Conservation (phyloP, 2,113 vertebrate genomes). For the Tyto alba region DNA sequence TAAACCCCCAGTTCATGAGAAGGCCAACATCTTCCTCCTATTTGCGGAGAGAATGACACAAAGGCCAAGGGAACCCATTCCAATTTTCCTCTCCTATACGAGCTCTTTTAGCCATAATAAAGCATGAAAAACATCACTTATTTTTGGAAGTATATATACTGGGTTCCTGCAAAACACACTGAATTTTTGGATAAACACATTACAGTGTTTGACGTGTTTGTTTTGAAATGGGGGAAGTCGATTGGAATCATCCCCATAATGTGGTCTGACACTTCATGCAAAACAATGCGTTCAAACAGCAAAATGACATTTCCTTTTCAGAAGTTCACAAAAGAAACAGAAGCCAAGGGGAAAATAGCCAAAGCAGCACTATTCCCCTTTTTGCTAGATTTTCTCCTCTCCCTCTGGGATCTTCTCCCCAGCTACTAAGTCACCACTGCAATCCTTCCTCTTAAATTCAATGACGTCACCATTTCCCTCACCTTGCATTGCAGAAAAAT, state of each 20-base stretch:
- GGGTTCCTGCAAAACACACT: background rate
- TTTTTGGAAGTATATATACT: background rate
- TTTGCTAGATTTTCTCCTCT: background rate
- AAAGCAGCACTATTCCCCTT: background rate
- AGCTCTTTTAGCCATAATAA: background rate
- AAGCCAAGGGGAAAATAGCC: background rate
- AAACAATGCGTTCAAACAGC: background rate
- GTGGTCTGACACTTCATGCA: background rate
- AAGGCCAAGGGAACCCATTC: background rate
- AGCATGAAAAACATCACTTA: background rate
- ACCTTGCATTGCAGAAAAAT: background rate
- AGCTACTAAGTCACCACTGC: background rate
- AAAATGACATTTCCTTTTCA: conserved; percentile 20
- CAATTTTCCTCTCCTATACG: background rate
- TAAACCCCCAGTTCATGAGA: background rate
- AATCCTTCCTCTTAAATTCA: background rate
- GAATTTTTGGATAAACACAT: background rate
- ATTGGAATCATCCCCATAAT: background rate
- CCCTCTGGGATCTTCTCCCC: background rate
- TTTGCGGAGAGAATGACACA: background rate
- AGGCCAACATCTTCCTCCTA: background rate
- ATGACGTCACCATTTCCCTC: background rate
- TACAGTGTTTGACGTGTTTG: background rate
- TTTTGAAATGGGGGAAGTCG: background rate
- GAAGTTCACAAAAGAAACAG: background rate